These are phyloP conservation scores for Alcedo atthis DNA, from an alignment of 2,797 vertebrate genomes.

Conservation along the genomic window DNA sequence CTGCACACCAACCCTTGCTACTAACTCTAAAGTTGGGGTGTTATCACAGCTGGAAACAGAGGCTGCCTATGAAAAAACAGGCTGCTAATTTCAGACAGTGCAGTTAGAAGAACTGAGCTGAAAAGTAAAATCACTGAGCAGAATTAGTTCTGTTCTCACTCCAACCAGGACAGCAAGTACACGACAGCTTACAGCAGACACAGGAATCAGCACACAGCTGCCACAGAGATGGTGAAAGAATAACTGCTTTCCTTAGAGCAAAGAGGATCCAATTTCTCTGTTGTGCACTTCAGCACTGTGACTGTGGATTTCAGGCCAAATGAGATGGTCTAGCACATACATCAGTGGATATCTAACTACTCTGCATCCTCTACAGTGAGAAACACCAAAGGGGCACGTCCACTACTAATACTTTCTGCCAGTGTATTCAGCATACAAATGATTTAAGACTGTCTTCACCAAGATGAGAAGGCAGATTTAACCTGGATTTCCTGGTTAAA, in stretches of 20 bases:
- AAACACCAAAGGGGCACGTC: not conserved
- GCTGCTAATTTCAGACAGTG: too few species aligned
- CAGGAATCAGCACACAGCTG: conserved; percentile 44
- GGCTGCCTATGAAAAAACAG: too few species aligned
- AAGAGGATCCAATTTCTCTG: conserved; percentile 54
- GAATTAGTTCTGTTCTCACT: too few species aligned
- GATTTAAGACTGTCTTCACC: not conserved
- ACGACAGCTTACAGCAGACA: conserved; percentile 35
- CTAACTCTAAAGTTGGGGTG: too few species aligned
- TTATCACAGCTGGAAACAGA: too few species aligned
- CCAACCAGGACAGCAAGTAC: not conserved
- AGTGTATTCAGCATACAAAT: not conserved
- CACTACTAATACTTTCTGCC: not conserved
- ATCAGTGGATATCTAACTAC: not conserved
- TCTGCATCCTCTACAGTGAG: not conserved
- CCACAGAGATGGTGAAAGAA: conserved; percentile 50
- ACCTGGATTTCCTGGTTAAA: not conserved
- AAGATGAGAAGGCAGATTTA: not conserved
- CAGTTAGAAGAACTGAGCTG: too few species aligned
- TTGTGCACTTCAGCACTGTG: not conserved
- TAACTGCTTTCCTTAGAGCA: conserved; percentile 31
- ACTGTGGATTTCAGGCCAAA: not conserved
- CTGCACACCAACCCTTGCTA: not conserved
- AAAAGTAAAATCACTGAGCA: too few species aligned
- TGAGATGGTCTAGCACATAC: not conserved